Conservation (phyloP, 1,140 invertebrate genomes). For the Venturia canescens region DNA sequence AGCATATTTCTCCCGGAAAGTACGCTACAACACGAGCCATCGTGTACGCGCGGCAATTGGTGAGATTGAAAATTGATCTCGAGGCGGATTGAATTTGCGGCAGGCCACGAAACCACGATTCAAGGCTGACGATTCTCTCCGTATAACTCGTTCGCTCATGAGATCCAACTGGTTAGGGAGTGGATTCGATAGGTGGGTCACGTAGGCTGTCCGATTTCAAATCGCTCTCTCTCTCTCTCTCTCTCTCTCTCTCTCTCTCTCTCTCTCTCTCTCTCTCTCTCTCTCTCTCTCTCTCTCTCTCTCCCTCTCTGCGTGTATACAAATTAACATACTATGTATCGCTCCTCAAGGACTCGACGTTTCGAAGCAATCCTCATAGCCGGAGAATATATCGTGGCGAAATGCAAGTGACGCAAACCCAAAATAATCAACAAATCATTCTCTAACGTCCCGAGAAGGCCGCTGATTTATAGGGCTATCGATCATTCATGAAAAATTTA, state of each 20-base stretch:
- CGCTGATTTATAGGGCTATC: no score
- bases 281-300: no score
- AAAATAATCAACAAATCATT: not conserved
- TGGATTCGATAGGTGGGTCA: slow-evolving; percentile 26
- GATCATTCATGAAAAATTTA: no score
- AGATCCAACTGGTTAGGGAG: not conserved
- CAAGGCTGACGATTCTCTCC: slow-evolving; percentile 45
- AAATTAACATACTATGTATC: slow-evolving; percentile 5
- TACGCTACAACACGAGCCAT: not conserved
- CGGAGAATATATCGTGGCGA: not conserved
- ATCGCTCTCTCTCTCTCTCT: not conserved
- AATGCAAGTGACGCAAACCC: not conserved
- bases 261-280: no score
- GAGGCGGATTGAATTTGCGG: slow-evolving; percentile 56
- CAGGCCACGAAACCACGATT: slow-evolving; percentile 55
- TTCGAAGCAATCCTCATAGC: not conserved
- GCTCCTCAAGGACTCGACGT: slow-evolving; percentile 24
- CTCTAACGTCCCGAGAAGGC: not conserved
- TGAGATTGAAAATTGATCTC: slow-evolving; percentile 56
- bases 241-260: no score
- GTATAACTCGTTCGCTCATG: slow-evolving; percentile 37
- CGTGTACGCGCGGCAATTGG: not conserved
- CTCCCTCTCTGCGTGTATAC: no score
- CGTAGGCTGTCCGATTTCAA: slow-evolving; percentile 4
- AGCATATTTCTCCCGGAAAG: not conserved